Evolutionary conservation across 2,888 invertebrate species (phyloP).

Genomic region (Thecocarcelia acutangulata): DNA sequence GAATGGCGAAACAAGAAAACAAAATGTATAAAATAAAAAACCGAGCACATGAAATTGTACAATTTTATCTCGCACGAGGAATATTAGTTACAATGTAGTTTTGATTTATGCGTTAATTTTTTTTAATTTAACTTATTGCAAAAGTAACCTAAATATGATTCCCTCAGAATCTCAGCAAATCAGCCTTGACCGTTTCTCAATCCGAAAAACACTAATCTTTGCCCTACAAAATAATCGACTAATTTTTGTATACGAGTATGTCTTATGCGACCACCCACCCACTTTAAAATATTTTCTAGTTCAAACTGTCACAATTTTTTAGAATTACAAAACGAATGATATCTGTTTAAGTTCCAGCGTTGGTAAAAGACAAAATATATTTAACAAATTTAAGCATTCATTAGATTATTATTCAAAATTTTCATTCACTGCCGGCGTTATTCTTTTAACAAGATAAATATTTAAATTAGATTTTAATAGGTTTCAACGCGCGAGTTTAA

Average conservation of each 20-base stretch:
- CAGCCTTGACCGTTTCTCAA: slow-evolving; percentile 32
- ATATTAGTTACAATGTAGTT: background rate
- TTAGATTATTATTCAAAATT: slow-evolving; percentile 19
- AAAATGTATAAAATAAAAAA: too few relatives aligned
- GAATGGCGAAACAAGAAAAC: too few relatives aligned
- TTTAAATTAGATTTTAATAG: slow-evolving; percentile 76
- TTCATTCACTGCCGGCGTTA: slow-evolving; percentile 6
- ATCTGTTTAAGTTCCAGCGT: background rate
- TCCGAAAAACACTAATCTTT: slow-evolving; percentile 11
- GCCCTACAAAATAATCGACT: background rate
- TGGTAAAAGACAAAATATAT: slow-evolving; percentile 7
- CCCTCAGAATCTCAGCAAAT: background rate
- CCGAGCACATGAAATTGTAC: too few relatives aligned
- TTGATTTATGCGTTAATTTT: background rate
- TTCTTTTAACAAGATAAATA: slow-evolving; percentile 72
- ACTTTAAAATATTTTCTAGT: slow-evolving; percentile 45
- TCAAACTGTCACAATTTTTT: slow-evolving; percentile 61
- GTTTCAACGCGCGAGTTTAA: slow-evolving; percentile 74
- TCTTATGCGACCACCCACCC: slow-evolving; percentile 53
- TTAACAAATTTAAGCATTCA: background rate
- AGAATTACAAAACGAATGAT: slow-evolving; percentile 65
- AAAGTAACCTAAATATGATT: background rate
- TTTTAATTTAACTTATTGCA: too few relatives aligned
- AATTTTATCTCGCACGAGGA: too few relatives aligned
- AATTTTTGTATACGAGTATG: background rate